Evolutionary conservation across 1,140 invertebrate species (phyloP), one percentile per base, ranked within the genome.

Genomic region (Apis dorsata): DNA sequence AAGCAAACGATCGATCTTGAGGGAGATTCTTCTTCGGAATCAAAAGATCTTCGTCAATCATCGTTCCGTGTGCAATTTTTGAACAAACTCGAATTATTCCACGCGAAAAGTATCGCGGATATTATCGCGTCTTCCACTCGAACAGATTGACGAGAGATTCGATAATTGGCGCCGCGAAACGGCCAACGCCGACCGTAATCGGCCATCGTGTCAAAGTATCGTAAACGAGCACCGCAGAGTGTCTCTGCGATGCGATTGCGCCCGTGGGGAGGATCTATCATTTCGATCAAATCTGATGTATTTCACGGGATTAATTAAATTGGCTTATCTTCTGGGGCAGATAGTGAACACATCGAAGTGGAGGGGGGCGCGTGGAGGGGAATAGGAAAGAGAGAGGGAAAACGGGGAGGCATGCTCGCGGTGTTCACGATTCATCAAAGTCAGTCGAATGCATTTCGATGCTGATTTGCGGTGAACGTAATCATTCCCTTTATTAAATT

Each of bases 401-500:
- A 77, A 51, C 44, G 49, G 76, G n/a, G 57, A 53, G 24, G 73
- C 72, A 15, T 55, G 51, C 24, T 57, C 55, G 71, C 59, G 79
- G 66, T 62, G 73, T 53, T 73, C 73, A 34, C 85, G 87, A 89
- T 89, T 84, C 88, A 84, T 89, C 88, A 89, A 88, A 88, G 88
- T 89, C 87, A 82, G 78, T 53, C 81, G 78, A 74, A 86, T 81
- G 71, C 84, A 81, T 86, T 88, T 89, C 85, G 85, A 88, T 88
- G 77, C 87, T 88, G 87, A 89, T 89, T 89, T 89, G 88, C 87
- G 87, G 88, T 81, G 69, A 72, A 65, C 86, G 84, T 89, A 89
- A 89, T 89, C 88, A 89, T 88, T 88, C 85, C 85, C 78, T 89
- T 89, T 88, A 89, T 89, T 89, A 89, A 89, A 89, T 89, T 89